Evolutionary conservation across 2,888 invertebrate species (phyloP), one percentile per base, ranked within the genome.

Genomic region (Diaprepes abbreviatus): DNA sequence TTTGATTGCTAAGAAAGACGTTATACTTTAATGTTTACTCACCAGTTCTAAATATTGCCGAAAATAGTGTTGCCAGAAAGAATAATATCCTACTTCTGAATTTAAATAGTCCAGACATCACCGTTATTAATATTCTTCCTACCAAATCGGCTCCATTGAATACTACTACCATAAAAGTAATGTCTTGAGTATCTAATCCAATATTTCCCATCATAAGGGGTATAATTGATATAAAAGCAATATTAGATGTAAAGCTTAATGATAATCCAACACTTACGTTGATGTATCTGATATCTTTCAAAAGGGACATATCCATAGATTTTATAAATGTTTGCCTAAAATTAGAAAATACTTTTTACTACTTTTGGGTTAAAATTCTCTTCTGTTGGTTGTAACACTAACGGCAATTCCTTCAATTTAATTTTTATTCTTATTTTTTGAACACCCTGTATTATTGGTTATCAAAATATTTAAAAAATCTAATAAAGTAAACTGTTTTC

Each of bases 231-330:
- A 90, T 88, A 79, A 93, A 93, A 0, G 90, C 89, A 43, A 90
- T 86, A 80, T 93, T 93, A 3, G 91, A 88, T 66, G 90, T 90
- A 70, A 91, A 87, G 2, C 90, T 88, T 66, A 92, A 86, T 0
- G 91, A 88, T 78, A 91, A 86, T 36, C 93, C 93, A 31, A 92
- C 80, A 55, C 89, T 88, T 66, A 92, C 90, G 78, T 92, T 93
- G 6, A 92, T 86, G 75, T 89, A 91, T 21, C 88, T 85, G 12
- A 86, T 85, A 74, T 91, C 88, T 78, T 90, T 90, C 5, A 92
- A 80, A 6, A 92, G 82, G 0, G 86, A 86, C 67, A 92, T 80
- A 78, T 91, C 91, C 28, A 91, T 82, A 64, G 87, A 88, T 70
- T 90, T 88, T 0, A 87, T 86, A n/a, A 90, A 80, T 1, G 76